Evolutionary conservation across 2,797 vertebrate genomes (phyloP).

Genomic region (Sparus aurata): DNA sequence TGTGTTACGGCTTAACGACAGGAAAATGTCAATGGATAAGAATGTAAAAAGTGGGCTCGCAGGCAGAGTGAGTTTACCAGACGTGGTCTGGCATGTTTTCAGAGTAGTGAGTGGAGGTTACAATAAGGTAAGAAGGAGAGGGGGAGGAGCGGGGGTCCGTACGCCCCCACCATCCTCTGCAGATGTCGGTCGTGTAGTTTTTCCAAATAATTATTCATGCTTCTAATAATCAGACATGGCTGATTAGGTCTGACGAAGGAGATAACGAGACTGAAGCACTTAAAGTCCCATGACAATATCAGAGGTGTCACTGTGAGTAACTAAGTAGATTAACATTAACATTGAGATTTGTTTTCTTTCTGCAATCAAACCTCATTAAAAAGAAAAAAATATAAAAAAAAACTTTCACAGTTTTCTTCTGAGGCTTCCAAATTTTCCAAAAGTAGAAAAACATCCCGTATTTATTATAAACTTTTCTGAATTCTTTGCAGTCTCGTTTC

Average conservation of each 20-base stretch:
- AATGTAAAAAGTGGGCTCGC: slow-evolving; percentile 84
- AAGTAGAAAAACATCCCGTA: neutral
- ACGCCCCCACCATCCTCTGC: slow-evolving; percentile 44
- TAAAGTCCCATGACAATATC: neutral
- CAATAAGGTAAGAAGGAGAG: slow-evolving; percentile 79
- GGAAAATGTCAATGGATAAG: slow-evolving; percentile 90
- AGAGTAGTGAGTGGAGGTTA: slow-evolving; percentile 82
- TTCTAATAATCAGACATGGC: slow-evolving; percentile 3
- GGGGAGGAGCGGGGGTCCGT: slow-evolving; percentile 36
- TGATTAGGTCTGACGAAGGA: neutral
- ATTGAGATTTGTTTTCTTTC: neutral
- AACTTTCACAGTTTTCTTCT: neutral
- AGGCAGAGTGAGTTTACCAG: slow-evolving; percentile 86
- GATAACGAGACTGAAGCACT: neutral
- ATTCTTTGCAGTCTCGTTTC: neutral
- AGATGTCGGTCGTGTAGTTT: slow-evolving; percentile 26
- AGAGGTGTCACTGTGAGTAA: neutral
- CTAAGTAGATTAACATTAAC: neutral
- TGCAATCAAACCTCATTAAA: neutral
- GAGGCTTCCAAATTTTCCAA: neutral
- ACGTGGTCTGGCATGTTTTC: slow-evolving; percentile 88
- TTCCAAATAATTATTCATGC: slow-evolving; percentile 24
- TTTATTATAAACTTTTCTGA: neutral
- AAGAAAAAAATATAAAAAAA: neutral
- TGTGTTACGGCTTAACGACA: slow-evolving; percentile 87